A percentile compares a stretch with the other conserved stretches of the same genome.
These are phyloP conservation scores for Pterois miles DNA, from an alignment of 2,797 vertebrate species.

Conservation along the genomic window DNA sequence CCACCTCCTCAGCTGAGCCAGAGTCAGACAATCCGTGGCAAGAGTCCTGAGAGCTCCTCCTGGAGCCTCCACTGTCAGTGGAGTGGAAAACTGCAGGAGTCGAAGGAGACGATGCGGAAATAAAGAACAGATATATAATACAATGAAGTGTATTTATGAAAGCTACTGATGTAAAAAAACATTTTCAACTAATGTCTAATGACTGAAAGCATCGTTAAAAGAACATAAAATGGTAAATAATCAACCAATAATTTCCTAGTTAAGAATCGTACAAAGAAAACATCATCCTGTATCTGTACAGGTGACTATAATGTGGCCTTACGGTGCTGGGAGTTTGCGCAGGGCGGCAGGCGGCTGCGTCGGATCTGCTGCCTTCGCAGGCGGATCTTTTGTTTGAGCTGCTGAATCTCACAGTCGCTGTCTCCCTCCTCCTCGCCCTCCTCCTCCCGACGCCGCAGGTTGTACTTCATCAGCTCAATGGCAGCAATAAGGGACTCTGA, in stretches of 20 bases:
- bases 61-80: constrained; percentile 89
- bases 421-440: constrained; percentile 86
- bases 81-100: constrained; percentile 82
- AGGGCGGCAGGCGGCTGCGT: constrained; percentile 81
- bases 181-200: no score
- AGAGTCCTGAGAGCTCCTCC: constrained; percentile 91
- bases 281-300: neutral
- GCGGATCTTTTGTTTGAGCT: constrained; percentile 96
- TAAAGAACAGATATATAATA: neutral
- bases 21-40: constrained; percentile 88
- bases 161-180: neutral
- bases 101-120: neutral
- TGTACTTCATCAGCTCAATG: constrained; percentile 99
- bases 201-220: neutral
- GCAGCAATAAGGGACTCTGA: constrained; percentile 97
- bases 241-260: neutral
- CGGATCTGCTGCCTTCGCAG: constrained; percentile 94
- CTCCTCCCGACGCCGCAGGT: constrained; percentile 83
- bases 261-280: neutral
- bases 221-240: neutral
- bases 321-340: constrained; percentile 68
- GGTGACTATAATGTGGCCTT: constrained; percentile 18
- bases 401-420: constrained; percentile 95
- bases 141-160: neutral
- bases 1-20: constrained; percentile 90